Evolutionary conservation across 2,113 vertebrate species (phyloP), one percentile per base, ranked within the genome.

Genomic region (Oxyruncus cristatus): DNA sequence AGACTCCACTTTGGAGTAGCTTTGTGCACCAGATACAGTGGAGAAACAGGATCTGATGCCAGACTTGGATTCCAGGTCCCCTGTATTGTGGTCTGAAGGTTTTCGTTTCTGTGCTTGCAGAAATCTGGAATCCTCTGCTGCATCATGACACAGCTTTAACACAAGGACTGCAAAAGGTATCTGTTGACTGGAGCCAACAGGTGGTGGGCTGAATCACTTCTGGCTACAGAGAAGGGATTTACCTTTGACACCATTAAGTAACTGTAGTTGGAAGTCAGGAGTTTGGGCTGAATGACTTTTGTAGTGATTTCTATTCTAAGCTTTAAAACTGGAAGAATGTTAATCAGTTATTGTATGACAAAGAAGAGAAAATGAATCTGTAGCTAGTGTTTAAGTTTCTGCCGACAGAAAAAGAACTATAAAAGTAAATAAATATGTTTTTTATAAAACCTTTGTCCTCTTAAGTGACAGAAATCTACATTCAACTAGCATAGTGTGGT

Each of bases 321-420:
- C 41, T 92, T 88, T 89, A 44, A 93, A 96, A 89, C 62, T 66
- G 37, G 39, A 74, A 50, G 21, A 37, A 53, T 3, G 7, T 71
- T 86, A 85, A 95, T 62, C 0, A 12, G 39, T 52, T 91, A 73
- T 59, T 90, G 15, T 92, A 92, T 47, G 37, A 89, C 85, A 49
- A 92, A 72, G 65, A 91, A 78, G 35, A 84, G 58, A 95, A 93
- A 91, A 93, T 78, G 46, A 88, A 81, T 93, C 22, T 86, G 37
- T 72, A 87, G 49, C 44, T 93, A 65, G 89, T 87, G 81, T 93
- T 88, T 92, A 96, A 88, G n/a, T 78, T 72, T 92, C 78, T 92
- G 47, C 21, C 58, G 41, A 66, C 5, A 71, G 12, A 86, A 73
- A 68, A 55, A 88, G 16, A 72, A 59, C 44, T 61, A 28, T 46